Evolutionary conservation across 2,797 vertebrate species (phyloP), one percentile per base, ranked within the genome.

Genomic region (Halcyon chelicuti): DNA sequence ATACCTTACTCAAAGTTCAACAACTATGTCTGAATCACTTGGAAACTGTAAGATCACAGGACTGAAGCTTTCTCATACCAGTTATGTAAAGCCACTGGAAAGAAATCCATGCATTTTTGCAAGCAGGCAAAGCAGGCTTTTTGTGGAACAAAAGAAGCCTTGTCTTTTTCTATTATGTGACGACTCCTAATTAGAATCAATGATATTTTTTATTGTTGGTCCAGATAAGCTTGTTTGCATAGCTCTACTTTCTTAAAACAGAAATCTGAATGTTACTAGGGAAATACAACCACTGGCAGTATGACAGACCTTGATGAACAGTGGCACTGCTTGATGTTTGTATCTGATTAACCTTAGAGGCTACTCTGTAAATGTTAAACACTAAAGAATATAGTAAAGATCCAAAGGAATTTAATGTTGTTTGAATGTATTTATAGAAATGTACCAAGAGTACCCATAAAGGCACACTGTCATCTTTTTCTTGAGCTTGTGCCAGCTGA

Each of bases 131-230:
- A 95, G 67, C 33, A 97, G 86, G 66, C 66, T 96, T 98, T 95
- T 94, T 21, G 35, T n/a, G 22, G 78, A 96, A 98, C 97, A 98
- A 98, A 98, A 96, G 93, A 67, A 82, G 82, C 90, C 87, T 98
- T 98, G 97, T 98, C 84, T 97, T 97, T 92, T 91, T 70, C 81
- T 84, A 86, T 92, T 96, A 96, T 90, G 83, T 95, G 96, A 97
- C 46, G 33, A 96, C 90, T 98, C 81, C 96, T 98, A 98, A 98
- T 98, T 98, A 98, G 95, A 98, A 98, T 97, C 93, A 97, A 96
- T 97, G 76, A 97, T 96, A 96, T 97, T 97, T 97, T 96, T 47
- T 22, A 98, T 94, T 97, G 90, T 98, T 9, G 5, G 73, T 86
- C 87, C 86, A 51, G 97, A 98, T 98, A 98, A 97, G 93, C 79